phyloP scores from a whole-genome alignment of 2,888 invertebrate species.

The Cactoblastis cactorum region DNA sequence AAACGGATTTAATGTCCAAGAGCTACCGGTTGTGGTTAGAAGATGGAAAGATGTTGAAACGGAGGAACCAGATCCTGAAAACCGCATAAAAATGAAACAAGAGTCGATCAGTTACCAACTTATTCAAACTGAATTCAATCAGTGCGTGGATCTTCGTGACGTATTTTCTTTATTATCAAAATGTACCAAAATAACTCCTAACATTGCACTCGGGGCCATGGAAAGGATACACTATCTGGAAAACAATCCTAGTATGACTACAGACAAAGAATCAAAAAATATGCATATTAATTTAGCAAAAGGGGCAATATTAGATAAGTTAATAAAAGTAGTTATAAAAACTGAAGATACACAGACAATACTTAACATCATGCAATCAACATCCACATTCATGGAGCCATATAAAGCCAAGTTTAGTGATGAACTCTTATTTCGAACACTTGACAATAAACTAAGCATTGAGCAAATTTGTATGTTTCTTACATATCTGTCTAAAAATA shows the following conservation, averaged over 20 bases:
- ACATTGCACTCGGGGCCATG: slow-evolving; percentile 71
- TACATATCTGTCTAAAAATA: slow-evolving; percentile 72
- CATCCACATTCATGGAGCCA: slow-evolving; percentile 59
- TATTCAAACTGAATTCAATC: slow-evolving; percentile 68
- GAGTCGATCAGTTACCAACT: slow-evolving; percentile 57
- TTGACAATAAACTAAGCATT: slow-evolving; percentile 79
- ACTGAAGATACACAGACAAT: slow-evolving; percentile 71
- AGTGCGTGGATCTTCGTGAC: slow-evolving; percentile 62
- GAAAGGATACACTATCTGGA: slow-evolving; percentile 69
- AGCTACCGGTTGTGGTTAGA: slow-evolving; percentile 82
- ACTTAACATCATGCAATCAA: slow-evolving; percentile 60
- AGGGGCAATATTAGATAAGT: slow-evolving; percentile 68
- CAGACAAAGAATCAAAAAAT: slow-evolving; percentile 34
- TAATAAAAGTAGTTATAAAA: slow-evolving; percentile 62
- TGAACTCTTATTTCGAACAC: slow-evolving; percentile 80
- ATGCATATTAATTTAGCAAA: slow-evolving; percentile 58
- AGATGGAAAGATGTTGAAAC: slow-evolving; percentile 63
- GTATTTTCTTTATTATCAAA: slow-evolving; percentile 68
- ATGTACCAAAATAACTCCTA: slow-evolving; percentile 72
- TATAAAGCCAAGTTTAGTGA: slow-evolving; percentile 78
- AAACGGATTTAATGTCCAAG: slow-evolving; percentile 83
- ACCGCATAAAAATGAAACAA: slow-evolving; percentile 28
- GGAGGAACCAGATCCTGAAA: slow-evolving; percentile 35
- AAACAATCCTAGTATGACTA: slow-evolving; percentile 41
- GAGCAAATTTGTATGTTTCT: slow-evolving; percentile 80